Percentiles rank a stretch among this genome's conserved stretches.
Conservation (phyloP, 2,888 invertebrate genomes). For the Tinea trinotella region DNA sequence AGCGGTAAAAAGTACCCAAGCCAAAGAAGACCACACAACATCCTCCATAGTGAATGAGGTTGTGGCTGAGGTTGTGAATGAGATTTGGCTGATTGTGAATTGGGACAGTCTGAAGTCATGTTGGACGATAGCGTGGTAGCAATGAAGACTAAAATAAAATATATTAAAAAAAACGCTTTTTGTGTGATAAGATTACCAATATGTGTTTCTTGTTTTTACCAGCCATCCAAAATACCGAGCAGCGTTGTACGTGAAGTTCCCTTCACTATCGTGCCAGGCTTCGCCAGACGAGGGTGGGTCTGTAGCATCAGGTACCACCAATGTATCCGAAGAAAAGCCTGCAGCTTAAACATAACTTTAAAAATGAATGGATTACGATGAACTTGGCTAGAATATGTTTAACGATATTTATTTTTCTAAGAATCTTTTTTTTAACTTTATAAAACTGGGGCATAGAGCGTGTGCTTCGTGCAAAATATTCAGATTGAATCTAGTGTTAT, state of each 20-base stretch:
- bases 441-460: slow-evolving; percentile 57
- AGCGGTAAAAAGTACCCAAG: no score
- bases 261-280: slow-evolving; percentile 78
- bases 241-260: slow-evolving; percentile 83
- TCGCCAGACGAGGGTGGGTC: slow-evolving; percentile 75
- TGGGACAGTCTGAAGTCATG: no score
- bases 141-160: no score
- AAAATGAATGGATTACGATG: slow-evolving; percentile 18
- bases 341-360: slow-evolving; percentile 61
- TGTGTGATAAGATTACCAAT: no score
- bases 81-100: no score
- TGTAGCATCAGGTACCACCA: slow-evolving; percentile 78
- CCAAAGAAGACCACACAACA: no score
- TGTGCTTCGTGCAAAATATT: slow-evolving; percentile 56
- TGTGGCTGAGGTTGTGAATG: no score
- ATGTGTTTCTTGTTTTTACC: slow-evolving; percentile 27
- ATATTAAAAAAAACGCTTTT: no score
- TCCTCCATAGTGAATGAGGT: no score
- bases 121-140: no score
- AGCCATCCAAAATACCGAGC: slow-evolving; percentile 87
- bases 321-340: slow-evolving; percentile 77
- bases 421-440: slow-evolving; percentile 31
- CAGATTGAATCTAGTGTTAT: slow-evolving; percentile 29
- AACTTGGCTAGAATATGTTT: slow-evolving; percentile 32
- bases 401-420: slow-evolving; percentile 49